Evolutionary conservation across 2,113 vertebrate genomes (phyloP), one percentile per base, ranked within the genome.

Genomic region (Nyctereutes procyonoides): DNA sequence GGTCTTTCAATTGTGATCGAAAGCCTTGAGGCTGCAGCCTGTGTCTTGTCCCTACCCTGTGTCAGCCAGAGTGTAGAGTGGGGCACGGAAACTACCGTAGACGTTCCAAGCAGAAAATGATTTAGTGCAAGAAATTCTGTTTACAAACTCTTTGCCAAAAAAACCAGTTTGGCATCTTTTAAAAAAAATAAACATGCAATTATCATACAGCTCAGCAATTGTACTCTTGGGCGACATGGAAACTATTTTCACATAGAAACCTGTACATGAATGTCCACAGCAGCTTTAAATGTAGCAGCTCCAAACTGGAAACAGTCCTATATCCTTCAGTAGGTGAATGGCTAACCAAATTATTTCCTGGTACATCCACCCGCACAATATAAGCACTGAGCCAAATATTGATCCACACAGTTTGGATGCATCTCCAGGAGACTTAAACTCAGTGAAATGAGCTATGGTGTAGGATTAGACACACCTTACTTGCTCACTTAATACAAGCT

Each of bases 71-170:
- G 2, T 53, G 62, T 53, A 86, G 28, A 73, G 77, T 32, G 28
- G 28, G 26, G n/a, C 32, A 58, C 35, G 93, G n/a, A 83, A 58
- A 90, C 26, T 10, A n/a, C 15, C 2, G 11, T 2, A 85, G 9
- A 17, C 32, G 58, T 84, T 79, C 83, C 32, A 83, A 71, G 22
- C n/a, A 88, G 77, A 88, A 94, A 90, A 12, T 3, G 28, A 82
- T 79, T 86, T 80, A 94, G 60, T 71, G 30, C 15, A 65, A 35
- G 62, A 86, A 76, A 81, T 76, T 91, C 20, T 55, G 5, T 60
- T 85, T 90, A 91, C 20, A 88, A 69, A 93, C 65, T 88, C n/a
- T 35, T 92, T 62, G 16, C 28, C 28, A 94, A 83, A 58, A 80
- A 77, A 81, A 76, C 5, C 81, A 38, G 2, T 28, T 86, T 51